phyloP scores from a whole-genome alignment of 2,888 invertebrate genomes.

The Galerucella pusilla region DNA sequence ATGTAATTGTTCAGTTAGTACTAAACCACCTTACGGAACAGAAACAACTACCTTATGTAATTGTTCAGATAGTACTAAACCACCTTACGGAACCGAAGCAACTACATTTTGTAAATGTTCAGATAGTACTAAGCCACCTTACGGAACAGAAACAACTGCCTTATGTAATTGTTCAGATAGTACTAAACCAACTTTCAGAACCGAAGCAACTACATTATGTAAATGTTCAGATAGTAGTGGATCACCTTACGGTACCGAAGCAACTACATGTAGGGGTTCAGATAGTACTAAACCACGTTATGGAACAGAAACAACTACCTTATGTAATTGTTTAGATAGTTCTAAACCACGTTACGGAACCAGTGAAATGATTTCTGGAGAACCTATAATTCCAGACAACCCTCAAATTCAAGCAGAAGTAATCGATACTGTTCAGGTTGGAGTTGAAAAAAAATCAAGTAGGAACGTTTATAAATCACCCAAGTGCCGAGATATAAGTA shows the following conservation, averaged over 20 bases:
- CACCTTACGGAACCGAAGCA: too few relatives aligned
- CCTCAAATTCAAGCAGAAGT: not conserved
- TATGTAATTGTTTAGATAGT: too few relatives aligned
- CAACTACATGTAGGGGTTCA: not conserved
- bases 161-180: not conserved
- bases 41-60: too few relatives aligned
- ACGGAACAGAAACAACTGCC: not conserved
- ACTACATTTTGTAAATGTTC: not conserved
- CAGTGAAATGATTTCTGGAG: not conserved
- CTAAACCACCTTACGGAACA: not conserved
- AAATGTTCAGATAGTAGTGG: too few relatives aligned
- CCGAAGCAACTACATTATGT: too few relatives aligned
- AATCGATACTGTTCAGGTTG: not conserved
- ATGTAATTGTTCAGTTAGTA: not conserved
- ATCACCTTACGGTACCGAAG: too few relatives aligned
- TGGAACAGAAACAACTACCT: too few relatives aligned
- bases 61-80: too few relatives aligned
- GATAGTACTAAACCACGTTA: not conserved
- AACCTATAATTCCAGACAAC: not conserved
- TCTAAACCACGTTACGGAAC: not conserved
- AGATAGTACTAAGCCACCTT: not conserved
- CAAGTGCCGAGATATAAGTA: not conserved
- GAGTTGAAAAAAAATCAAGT: not conserved
- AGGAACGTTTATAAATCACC: not conserved
- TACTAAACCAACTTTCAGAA: too few relatives aligned